Percentiles rank a stretch among this genome's conserved stretches.
Evolutionary conservation across 2,113 vertebrate species (phyloP).

Genomic region (Genyomyrus donnyi): DNA sequence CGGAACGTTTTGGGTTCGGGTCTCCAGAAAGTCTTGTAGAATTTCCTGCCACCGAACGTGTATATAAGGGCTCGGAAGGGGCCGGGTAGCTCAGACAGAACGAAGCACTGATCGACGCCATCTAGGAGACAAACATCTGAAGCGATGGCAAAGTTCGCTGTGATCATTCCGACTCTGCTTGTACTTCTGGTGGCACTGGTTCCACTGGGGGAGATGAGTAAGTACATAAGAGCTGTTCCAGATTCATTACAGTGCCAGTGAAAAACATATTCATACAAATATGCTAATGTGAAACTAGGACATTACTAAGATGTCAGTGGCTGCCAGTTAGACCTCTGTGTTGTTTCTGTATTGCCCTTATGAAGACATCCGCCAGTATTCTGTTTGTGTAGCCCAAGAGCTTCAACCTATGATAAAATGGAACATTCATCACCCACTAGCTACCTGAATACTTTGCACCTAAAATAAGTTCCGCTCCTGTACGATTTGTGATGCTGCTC

Average conservation of each 20-base stretch:
- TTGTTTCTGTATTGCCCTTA: background rate
- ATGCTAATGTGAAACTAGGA: slow-evolving; percentile 5
- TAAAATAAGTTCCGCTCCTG: background rate
- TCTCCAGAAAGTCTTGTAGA: background rate
- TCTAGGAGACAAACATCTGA: background rate
- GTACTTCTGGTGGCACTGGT: slow-evolving; percentile 35
- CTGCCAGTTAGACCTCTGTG: background rate
- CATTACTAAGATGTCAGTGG: background rate
- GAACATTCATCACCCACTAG: background rate
- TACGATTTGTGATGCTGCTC: background rate
- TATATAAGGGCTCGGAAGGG: background rate
- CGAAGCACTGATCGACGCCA: background rate
- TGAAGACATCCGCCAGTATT: background rate
- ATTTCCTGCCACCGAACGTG: background rate
- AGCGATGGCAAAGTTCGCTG: slow-evolving; percentile 35
- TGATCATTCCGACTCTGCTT: slow-evolving; percentile 28
- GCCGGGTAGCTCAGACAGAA: background rate
- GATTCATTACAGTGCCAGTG: background rate
- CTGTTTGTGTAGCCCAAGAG: background rate
- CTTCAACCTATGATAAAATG: background rate
- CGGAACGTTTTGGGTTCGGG: background rate
- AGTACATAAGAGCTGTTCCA: slow-evolving; percentile 30
- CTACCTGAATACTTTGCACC: background rate
- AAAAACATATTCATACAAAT: background rate
- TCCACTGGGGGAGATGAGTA: slow-evolving; percentile 36